phyloP scores from a whole-genome alignment of 2,888 invertebrate species.

The Chymomyza procnemis region DNA sequence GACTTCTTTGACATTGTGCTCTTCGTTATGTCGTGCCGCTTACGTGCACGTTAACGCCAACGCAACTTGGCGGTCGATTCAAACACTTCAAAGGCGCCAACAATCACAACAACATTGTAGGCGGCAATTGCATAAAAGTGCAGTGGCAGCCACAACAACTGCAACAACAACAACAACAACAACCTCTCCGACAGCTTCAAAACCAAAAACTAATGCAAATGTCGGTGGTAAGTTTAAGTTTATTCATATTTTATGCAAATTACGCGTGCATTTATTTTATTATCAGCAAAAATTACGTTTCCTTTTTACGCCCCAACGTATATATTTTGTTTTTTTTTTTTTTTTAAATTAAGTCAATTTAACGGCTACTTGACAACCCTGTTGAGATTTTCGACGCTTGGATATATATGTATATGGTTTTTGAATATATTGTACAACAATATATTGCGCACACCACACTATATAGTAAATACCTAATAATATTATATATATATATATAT shows the following conservation, averaged over 20 bases:
- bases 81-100: slow-evolving; percentile 69
- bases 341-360: not conserved
- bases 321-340: not conserved
- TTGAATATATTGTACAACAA: too few relatives aligned
- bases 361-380: slow-evolving; percentile 35
- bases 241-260: slow-evolving; percentile 46
- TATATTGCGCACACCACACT: slow-evolving; percentile 44
- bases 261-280: slow-evolving; percentile 39
- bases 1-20: slow-evolving; percentile 59
- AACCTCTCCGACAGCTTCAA: not conserved
- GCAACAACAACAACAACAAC: slow-evolving; percentile 11
- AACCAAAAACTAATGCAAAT: slow-evolving; percentile 53
- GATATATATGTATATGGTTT: not conserved
- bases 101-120: slow-evolving; percentile 44
- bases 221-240: slow-evolving; percentile 54
- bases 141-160: slow-evolving; percentile 37
- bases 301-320: not conserved
- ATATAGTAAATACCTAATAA: slow-evolving; percentile 17
- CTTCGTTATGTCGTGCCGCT: slow-evolving; percentile 48
- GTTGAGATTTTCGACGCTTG: slow-evolving; percentile 9
- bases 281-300: not conserved
- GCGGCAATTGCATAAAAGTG: slow-evolving; percentile 46
- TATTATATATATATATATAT: slow-evolving; percentile 8
- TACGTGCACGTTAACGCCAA: slow-evolving; percentile 27
- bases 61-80: slow-evolving; percentile 58